These are phyloP conservation scores for Lepilemur septentrionalis DNA, from an alignment of 2,797 vertebrate species.

Conservation along the genomic window DNA sequence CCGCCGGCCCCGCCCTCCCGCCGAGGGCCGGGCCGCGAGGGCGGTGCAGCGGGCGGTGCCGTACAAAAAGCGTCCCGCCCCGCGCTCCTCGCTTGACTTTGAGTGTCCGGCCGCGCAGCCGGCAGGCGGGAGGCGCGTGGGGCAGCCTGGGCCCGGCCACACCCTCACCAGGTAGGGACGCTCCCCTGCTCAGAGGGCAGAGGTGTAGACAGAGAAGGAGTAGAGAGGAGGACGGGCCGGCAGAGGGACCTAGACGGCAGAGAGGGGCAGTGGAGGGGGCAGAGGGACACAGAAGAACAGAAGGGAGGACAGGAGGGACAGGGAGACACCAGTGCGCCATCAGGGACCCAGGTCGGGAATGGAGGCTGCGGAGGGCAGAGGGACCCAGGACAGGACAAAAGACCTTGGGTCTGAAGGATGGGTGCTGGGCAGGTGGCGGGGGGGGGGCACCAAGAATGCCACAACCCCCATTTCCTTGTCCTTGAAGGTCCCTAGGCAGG, in stretches of 20 bases:
- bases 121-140: conserved; percentile 56
- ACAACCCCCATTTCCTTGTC: not conserved
- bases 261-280: not conserved
- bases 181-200: not conserved
- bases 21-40: not conserved
- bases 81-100: conserved; percentile 35
- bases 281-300: not conserved
- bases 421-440: not conserved
- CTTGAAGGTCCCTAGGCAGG: not conserved
- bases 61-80: conserved; percentile 71
- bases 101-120: conserved; percentile 6
- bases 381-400: not conserved
- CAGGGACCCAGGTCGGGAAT: not conserved
- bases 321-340: not conserved
- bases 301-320: not conserved
- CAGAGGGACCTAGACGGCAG: not conserved
- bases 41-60: not conserved
- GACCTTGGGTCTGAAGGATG: not conserved
- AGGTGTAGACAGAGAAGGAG: not conserved
- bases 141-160: conserved; percentile 65
- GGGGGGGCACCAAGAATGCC: not conserved
- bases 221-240: not conserved
- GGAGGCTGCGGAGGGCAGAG: not conserved
- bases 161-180: conserved; percentile 72
- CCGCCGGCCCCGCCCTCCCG: not conserved